These are phyloP conservation scores for human DNA, from an alignment of 2,113 vertebrate species.

Conservation along the genomic window GRCh38 chr5:108292501-108293000, in stretches of 20 bases:
- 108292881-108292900: too few relatives aligned
- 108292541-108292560: background rate
- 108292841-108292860: too few relatives aligned
- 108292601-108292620: background rate
- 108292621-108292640: background rate
- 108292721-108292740: background rate
- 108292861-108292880: too few relatives aligned
- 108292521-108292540: background rate
- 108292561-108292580: background rate
- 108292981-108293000: too few relatives aligned
- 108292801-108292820: background rate
- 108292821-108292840: too few relatives aligned
- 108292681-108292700: background rate
- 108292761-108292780: background rate
- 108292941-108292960: too few relatives aligned
- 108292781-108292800: background rate
- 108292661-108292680: background rate
- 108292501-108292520: background rate
- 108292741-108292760: conserved; percentile 24
- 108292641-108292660: background rate
- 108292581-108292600: background rate
- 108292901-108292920: too few relatives aligned
- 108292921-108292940: too few relatives aligned
- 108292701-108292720: background rate
- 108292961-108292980: too few relatives aligned